phyloP scores from a whole-genome alignment of 2,888 invertebrate genomes.

The Heliconius sara region DNA sequence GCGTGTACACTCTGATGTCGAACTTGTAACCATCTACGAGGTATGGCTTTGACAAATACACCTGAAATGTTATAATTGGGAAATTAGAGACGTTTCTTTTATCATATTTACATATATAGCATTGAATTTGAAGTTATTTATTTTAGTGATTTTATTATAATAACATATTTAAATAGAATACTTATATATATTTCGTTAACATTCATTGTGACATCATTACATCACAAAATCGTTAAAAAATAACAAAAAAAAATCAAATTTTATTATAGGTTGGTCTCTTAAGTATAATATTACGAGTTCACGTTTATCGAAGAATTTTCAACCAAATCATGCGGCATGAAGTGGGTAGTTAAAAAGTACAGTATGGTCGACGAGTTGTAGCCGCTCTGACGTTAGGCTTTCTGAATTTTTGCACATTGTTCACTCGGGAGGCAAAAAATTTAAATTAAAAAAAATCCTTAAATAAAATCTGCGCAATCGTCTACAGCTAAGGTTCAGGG shows the following conservation, averaged over 20 bases:
- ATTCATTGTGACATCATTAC: not conserved
- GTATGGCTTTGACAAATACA: conserved; percentile 87
- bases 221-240: not conserved
- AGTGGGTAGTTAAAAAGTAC: too few relatives aligned
- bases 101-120: not conserved
- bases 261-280: too few relatives aligned
- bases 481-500: too few relatives aligned
- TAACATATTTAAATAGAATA: not conserved
- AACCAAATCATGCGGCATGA: too few relatives aligned
- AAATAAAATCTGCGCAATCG: too few relatives aligned
- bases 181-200: not conserved
- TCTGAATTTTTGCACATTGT: too few relatives aligned
- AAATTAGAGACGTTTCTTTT: not conserved
- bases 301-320: too few relatives aligned
- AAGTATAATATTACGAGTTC: not conserved
- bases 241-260: not conserved
- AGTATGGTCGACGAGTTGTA: too few relatives aligned
- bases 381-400: too few relatives aligned
- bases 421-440: too few relatives aligned
- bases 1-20: conserved; percentile 93
- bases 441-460: too few relatives aligned
- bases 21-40: conserved; percentile 96
- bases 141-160: not conserved
- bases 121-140: not conserved
- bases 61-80: conserved; percentile 60